Base-by-base conservation (phyloP, 2,797 vertebrate genomes). In the Eidolon dupreanum region DNA sequence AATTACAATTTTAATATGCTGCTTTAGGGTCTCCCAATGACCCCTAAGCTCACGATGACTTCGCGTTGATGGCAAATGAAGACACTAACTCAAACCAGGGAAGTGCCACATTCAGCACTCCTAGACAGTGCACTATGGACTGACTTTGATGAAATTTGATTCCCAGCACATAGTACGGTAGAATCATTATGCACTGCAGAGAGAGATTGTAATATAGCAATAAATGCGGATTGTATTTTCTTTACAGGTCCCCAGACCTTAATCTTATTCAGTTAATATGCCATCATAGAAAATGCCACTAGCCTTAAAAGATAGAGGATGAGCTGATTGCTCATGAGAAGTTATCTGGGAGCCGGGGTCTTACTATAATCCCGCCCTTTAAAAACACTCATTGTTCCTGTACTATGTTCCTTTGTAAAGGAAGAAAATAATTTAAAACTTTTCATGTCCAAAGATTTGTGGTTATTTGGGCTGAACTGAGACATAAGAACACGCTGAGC, bases 201-300 rank as follows among this genome's bases (percentile, higher is more conserved):
- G 66, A 22, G 63, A 96, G 66, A 82, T 73, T 63, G 73, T 57
- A 87, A 90, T 55, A 65, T 78, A 79, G 55, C 63, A 65, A 91
- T 88, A 89, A 95, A 66, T 51, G 51, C 31, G 49, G 24, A 93
- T 22, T 95, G 31, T 70, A 68, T 97, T 94, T 93, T 94, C 70
- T 93, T 94, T 95, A 91, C 55, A 65, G 33, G n/a, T 90, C 90
- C 88, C 93, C 6, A 63, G 83, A 53, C 49, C 43, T 84, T 78
- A 94, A 95, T 91, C 87, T 59, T 71, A 22, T 26, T 59, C 79
- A 63, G 63, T 90, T 93, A 93, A 61, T 43, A 49, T 53, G n/a
- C 49, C 86, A 78, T 93, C 13, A 2, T 19, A 87, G 43, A 79
- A 96, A 93, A 92, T 33, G 38, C 20, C 59, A n/a, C 16, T 16